Conservation (phyloP, 1,140 invertebrate species). For the Apis florea region DNA sequence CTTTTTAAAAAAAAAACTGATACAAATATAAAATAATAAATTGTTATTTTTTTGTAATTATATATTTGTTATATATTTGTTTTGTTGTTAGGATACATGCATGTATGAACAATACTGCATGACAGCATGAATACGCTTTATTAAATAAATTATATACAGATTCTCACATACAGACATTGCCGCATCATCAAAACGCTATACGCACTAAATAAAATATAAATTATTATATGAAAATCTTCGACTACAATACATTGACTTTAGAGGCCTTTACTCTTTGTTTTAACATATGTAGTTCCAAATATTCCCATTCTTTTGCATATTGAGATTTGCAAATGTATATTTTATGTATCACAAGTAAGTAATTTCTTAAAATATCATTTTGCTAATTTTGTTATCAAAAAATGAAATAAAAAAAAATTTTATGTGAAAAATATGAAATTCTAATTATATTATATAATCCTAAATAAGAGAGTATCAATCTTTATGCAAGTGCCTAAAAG, state of each 20-base stretch:
- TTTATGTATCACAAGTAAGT: background rate
- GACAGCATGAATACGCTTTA: constrained; percentile 71
- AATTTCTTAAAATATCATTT: background rate
- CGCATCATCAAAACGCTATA: constrained; percentile 70
- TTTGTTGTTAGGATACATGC: background rate
- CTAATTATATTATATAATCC: background rate
- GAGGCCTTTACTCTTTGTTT: constrained; percentile 74
- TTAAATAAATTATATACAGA: constrained; percentile 79
- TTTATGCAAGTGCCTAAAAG: constrained; percentile 15
- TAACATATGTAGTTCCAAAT: constrained; percentile 61
- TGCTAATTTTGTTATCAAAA: background rate
- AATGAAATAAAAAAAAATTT: background rate
- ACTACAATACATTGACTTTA: constrained; percentile 79
- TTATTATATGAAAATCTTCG: constrained; percentile 72
- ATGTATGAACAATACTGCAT: background rate
- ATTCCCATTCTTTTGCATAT: background rate
- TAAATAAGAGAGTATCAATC: constrained; percentile 24
- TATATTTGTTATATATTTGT: background rate
- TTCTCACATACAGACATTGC: constrained; percentile 69
- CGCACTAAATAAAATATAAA: constrained; percentile 76
- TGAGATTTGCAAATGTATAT: background rate
- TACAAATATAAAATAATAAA: background rate
- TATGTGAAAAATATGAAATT: background rate
- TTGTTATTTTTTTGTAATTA: background rate
- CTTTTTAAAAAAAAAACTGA: background rate